Base-by-base conservation (phyloP, 53 echinoderm and acorn worm genomes). In the Actinopyga echinites region DNA sequence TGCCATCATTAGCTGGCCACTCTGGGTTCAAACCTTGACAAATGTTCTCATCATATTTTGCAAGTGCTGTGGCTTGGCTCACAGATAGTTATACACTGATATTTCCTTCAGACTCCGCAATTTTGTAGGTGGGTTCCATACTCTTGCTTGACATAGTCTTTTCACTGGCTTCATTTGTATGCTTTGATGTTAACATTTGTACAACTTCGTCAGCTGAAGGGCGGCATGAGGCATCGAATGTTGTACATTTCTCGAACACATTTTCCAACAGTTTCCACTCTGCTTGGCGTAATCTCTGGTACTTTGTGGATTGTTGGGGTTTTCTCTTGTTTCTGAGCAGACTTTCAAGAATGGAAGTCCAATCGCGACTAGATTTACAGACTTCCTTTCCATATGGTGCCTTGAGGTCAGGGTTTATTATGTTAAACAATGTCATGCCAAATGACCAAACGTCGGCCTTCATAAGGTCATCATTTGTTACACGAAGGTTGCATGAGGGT, bases 1-100 rank as follows among this genome's bases (percentile, higher is more conserved):
- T 64, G 8, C 64, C 64, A 64, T 64, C 64, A 64, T 64, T 64
- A 23, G 64, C 64, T 23, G 64, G 64, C 64, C 64, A 64, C 23
- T 25, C 64, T 64, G 64, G 64, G 26, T 64, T 31, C 3, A 64
- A 9, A 23, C 64, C 64, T 64, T 64, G 64, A 64, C 64, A 64
- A 19, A 64, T 64, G 2, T 64, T 64, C 8, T 25, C 26, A 25
- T 64, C 64, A 64, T 64, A 64, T 12, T 64, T 1, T 12, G 23
- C 30, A 26, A 64, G 26, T 19, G 64, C 64, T 64, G 64, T 64
- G 28, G 3, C 23, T 64, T 64, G 64, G 64, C 28, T 64, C 3
- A 64, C 64, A 64, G 64, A 64, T 3, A 64, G 64, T 64, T 11
- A 25, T 21, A 64, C 23, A 23, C n/a, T 25, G 64, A 25, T 64